A percentile compares a stretch with the other conserved stretches of the same genome.
phyloP scores from a whole-genome alignment of 2,888 invertebrate genomes.

The Pandemis cinnamomeana region DNA sequence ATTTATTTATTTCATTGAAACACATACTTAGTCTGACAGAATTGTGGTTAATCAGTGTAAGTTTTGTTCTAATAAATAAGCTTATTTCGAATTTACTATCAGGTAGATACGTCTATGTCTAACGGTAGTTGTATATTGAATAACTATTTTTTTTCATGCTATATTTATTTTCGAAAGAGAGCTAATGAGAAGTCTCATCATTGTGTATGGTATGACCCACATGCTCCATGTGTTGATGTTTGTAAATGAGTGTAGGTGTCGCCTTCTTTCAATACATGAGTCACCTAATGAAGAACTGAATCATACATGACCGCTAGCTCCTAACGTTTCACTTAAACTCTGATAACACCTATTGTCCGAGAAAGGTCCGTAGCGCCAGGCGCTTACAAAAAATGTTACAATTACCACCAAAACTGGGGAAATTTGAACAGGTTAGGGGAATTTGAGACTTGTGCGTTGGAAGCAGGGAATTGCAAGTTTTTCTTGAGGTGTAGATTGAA shows the following conservation, averaged over 20 bases:
- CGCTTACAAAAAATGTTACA: conserved; percentile 46
- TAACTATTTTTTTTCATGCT: too few species aligned
- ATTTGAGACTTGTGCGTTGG: conserved; percentile 11
- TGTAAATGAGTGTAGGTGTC: conserved; percentile 43
- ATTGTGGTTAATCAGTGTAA: too few species aligned
- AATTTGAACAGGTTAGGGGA: neutral
- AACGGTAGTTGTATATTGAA: too few species aligned
- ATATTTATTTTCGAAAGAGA: neutral
- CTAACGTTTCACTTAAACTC: conserved; percentile 67
- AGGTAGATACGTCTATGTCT: too few species aligned
- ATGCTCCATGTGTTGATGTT: conserved; percentile 5
- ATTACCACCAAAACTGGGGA: conserved; percentile 24
- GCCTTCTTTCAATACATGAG: conserved; percentile 52
- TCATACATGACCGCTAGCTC: conserved; percentile 67
- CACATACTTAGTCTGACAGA: too few species aligned
- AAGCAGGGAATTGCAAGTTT: neutral
- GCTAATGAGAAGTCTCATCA: neutral
- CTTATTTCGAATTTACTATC: too few species aligned
- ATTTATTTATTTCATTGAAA: too few species aligned
- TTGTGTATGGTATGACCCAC: conserved; percentile 4
- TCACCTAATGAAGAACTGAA: conserved; percentile 63
- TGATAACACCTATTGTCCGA: conserved; percentile 61
- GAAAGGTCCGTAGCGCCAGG: conserved; percentile 51
- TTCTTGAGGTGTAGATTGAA: conserved; percentile 18
- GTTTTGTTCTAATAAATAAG: too few species aligned